Evolutionary conservation across 2,113 vertebrate genomes (phyloP).

Genomic region (Leucopsar rothschildi): DNA sequence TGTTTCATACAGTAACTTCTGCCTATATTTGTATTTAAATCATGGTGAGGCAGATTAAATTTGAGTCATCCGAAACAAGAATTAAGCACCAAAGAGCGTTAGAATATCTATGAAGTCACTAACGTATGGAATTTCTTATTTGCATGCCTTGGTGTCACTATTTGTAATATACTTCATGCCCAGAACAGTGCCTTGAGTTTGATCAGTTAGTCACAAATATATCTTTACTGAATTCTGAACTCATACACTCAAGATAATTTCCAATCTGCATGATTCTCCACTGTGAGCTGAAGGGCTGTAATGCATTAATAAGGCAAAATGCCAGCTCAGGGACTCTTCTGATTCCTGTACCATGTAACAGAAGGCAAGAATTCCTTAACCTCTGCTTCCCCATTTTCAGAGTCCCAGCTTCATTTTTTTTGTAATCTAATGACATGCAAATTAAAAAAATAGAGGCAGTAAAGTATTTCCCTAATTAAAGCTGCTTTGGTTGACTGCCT

Average conservation of each 20-base stretch:
- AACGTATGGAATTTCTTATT: background rate
- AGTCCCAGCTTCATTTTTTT: background rate
- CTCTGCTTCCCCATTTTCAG: background rate
- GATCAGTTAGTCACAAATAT: background rate
- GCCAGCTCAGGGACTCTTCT: background rate
- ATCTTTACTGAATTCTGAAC: background rate
- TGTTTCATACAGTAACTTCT: background rate
- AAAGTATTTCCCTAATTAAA: background rate
- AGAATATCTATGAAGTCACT: background rate
- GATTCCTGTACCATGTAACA: rapidly evolving
- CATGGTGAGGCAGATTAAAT: background rate
- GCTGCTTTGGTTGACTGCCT: background rate
- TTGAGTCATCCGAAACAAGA: background rate
- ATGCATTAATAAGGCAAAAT: background rate
- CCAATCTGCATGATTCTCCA: rapidly evolving
- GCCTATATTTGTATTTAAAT: background rate
- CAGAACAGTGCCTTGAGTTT: background rate
- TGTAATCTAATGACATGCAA: background rate
- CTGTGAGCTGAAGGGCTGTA: background rate
- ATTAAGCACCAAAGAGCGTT: background rate
- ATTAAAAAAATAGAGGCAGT: background rate
- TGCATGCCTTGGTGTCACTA: background rate
- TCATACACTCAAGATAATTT: background rate
- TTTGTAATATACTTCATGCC: background rate
- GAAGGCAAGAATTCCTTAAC: background rate